Base-by-base conservation (phyloP, 2,888 invertebrate genomes). In the Cistogaster globosa region DNA sequence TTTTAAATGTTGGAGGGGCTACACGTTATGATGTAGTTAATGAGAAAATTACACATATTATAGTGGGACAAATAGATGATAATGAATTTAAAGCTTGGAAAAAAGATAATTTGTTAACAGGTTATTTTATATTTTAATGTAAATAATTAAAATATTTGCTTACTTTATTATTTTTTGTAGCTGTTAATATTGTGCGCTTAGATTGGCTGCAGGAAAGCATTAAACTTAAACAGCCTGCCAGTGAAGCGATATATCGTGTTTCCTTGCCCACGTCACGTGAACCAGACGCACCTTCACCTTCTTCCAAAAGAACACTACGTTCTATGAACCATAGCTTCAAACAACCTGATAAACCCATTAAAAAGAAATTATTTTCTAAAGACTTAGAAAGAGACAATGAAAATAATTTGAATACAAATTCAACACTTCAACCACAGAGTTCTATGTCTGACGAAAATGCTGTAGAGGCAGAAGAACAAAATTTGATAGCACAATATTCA, bases 1-100 rank as follows among this genome's bases (percentile, higher is more conserved):
- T 97, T 65, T 92, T 97, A 22, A 96, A 96, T 90, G 94, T 95
- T 8, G 96, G 96, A 71, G 97, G 97, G n/a, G 98, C 97, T 36
- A 96, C 96, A 20, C 94, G 97, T 74, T 95, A 96, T 89, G 96
- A 96, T 90, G 94, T 95, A 72, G 94, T 97, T 55, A 95, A 95
- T 88, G 96, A 96, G 85, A 94, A 96, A 83, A 93, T 97, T 2
- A 97, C 97, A 0, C 98, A 98, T 92, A 95, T 97, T 3, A 94
- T 98, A 48, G 94, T 96, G 3, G 96, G 95, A 0, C 94, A 95
- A 85, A 91, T 94, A 9, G 90, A 93, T 11, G 92, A 93, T 38
- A 89, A 89, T 2, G 95, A 95, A 87, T 90, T 94, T 0, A 93
- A 93, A 4, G 63, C 88, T 72, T 91, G 92, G 89, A 89, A 91